These are phyloP conservation scores for Nephrotoma flavescens DNA, from an alignment of 2,888 invertebrate species.

Conservation along the genomic window DNA sequence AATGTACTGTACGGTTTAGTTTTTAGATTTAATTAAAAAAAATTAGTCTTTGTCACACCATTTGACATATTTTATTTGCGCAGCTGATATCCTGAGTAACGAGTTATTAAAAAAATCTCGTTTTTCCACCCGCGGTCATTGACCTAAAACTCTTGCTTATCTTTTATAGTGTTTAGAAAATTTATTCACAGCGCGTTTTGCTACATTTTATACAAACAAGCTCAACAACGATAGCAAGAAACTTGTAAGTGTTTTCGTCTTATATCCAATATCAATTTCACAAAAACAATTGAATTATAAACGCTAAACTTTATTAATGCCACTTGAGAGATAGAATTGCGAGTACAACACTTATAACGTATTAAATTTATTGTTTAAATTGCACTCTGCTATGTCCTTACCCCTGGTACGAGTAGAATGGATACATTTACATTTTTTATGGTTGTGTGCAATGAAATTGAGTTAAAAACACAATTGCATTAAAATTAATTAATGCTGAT, in stretches of 20 bases:
- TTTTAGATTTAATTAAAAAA: neutral
- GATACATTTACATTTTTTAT: neutral
- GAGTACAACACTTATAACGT: neutral
- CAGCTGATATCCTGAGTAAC: neutral
- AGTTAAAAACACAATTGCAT: neutral
- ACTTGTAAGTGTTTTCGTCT: too few relatives aligned
- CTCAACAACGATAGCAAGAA: too few relatives aligned
- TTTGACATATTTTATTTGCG: neutral
- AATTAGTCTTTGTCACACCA: neutral
- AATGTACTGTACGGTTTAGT: neutral
- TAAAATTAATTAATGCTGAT: neutral
- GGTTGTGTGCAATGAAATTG: neutral
- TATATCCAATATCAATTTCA: neutral
- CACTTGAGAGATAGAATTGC: neutral
- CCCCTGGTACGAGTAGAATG: neutral
- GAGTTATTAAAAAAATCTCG: neutral
- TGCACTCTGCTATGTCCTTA: neutral
- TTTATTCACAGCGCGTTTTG: too few relatives aligned
- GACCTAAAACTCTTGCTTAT: neutral
- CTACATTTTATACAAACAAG: too few relatives aligned
- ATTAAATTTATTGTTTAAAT: neutral
- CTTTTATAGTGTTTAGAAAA: neutral
- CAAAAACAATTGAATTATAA: neutral
- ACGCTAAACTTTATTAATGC: neutral
- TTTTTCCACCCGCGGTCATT: neutral